Conservation (phyloP, 2,113 vertebrate species). For the Cairina moschata region DNA sequence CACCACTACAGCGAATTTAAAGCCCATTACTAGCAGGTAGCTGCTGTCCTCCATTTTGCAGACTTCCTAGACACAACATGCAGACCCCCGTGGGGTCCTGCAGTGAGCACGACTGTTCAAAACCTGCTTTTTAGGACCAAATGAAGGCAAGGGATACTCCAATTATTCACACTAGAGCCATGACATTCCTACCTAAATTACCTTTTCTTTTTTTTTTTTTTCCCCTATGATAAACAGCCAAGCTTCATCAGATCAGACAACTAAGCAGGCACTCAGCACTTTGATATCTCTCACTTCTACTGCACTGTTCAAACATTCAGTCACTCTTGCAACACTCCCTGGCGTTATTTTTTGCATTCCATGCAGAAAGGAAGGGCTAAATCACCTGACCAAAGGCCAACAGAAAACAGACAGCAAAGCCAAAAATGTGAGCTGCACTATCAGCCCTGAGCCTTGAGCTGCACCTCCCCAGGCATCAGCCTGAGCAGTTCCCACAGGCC, state of each 20-base stretch:
- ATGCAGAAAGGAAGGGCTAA: neutral
- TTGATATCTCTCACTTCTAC: too few relatives aligned
- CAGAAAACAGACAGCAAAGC: neutral
- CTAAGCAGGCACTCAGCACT: neutral
- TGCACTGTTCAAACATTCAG: fast-evolving
- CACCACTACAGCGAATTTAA: neutral
- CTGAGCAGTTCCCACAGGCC: neutral
- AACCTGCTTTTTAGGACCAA: neutral
- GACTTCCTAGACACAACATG: neutral
- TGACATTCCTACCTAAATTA: neutral
- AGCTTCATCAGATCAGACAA: neutral
- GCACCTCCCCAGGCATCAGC: neutral
- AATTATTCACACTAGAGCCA: neutral
- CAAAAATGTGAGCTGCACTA: neutral
- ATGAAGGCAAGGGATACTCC: neutral
- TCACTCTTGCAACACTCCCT: neutral
- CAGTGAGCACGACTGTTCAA: neutral
- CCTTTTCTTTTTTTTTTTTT: neutral
- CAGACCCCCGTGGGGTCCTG: fast-evolving
- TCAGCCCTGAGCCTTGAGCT: neutral
- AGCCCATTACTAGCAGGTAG: neutral
- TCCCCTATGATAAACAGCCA: neutral
- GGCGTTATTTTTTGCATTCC: neutral
- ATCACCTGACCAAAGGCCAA: neutral
- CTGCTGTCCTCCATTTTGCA: neutral